Evolutionary conservation across 2,113 vertebrate genomes (phyloP), one percentile per base, ranked within the genome.

Genomic region (Ancistrus triradiatus): DNA sequence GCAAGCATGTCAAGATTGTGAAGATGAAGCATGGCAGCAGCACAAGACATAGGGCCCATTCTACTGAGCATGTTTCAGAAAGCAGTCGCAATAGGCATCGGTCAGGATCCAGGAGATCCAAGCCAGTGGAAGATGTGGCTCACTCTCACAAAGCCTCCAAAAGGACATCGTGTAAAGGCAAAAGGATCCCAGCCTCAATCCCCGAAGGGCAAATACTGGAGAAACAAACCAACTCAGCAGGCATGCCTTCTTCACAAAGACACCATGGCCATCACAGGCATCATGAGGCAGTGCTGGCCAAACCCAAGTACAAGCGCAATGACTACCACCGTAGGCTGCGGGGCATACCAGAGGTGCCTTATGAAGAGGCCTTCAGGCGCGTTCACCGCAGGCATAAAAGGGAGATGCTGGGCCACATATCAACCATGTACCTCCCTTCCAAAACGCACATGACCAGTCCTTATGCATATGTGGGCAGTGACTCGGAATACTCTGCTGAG

Each of bases 401-500:
- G 28, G 88, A 90, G 38, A 66, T 77, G 1, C 17, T 81, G 9
- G 86, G 80, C 1, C 81, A 82, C n/a, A 83, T 82, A 67, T 63
- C 87, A 0, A 77, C 84, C 35, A 76, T 85, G 19, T 87, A 81
- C 59, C 76, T 81, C 46, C 82, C 90, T 0, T 3, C 78, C 1
- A 40, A 52, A 0, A 15, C 19, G 2, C 69, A 52, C 62, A 83
- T 82, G 0, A 63, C 80, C 63, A 90, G 92, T 56, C 90, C 91
- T 0, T 92, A 92, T 0, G 71, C 91, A 7, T 89, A 84, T 0
- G 78, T 77, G 13, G 90, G 90, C 69, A 97, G 94, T 7, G 95
- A 97, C 84, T 98, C 95, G 0, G 95, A 98, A 78, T 98, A 95
- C 67, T 98, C 95, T 0, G 94, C 95, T 0, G 94, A 98, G 80